These are phyloP conservation scores for Scrobipalpa costella DNA, from an alignment of 2,888 invertebrate species.

Conservation along the genomic window DNA sequence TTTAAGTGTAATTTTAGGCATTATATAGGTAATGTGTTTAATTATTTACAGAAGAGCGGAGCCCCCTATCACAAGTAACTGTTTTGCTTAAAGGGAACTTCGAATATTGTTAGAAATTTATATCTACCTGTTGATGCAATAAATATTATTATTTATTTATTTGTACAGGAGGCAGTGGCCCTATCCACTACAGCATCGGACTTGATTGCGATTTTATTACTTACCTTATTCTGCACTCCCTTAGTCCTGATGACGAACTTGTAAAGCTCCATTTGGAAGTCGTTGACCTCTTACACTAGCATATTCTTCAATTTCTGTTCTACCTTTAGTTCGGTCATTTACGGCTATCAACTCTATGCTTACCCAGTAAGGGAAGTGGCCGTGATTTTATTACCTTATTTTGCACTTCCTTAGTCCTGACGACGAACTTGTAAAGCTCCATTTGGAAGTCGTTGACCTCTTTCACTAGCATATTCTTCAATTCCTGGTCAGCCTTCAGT, in stretches of 20 bases:
- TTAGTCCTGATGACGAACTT: constrained; percentile 80
- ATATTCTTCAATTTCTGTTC: constrained; percentile 80
- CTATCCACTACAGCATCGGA: no score
- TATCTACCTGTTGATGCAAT: no score
- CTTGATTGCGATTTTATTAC: constrained; percentile 42
- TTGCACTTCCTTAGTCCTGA: constrained; percentile 76
- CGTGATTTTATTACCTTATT: constrained; percentile 50
- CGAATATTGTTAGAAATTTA: no score
- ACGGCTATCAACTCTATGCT: no score
- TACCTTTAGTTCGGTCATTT: constrained; percentile 57
- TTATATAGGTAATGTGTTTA: no score
- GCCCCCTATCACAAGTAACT: no score
- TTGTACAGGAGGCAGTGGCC: no score
- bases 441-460: constrained; percentile 84
- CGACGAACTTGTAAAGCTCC: constrained; percentile 83
- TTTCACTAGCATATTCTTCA: constrained; percentile 83
- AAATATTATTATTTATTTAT: no score
- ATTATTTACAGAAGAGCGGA: no score
- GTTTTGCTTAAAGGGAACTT: no score
- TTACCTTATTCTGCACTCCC: constrained; percentile 77
- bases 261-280: constrained; percentile 84
- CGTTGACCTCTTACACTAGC: constrained; percentile 83
- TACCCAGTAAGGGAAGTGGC: background rate
- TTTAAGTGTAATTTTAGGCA: no score
- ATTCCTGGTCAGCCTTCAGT: constrained; percentile 62